Conservation (phyloP, 2,113 vertebrate species). For the Solea senegalensis region DNA sequence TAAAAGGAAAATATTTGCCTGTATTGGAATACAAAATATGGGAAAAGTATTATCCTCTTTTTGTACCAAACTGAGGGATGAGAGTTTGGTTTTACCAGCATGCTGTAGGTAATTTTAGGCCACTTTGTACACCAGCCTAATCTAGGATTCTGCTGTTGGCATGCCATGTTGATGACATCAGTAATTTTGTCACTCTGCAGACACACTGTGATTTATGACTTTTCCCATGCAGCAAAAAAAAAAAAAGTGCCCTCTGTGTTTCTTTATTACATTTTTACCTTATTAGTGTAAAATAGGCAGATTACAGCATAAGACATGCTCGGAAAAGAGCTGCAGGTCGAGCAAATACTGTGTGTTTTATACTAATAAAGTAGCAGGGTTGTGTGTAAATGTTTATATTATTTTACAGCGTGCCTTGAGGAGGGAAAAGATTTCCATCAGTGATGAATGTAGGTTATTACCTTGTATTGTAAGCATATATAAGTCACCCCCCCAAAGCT, state of each 20-base stretch:
- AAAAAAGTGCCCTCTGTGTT: slow-evolving; percentile 54
- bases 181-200: slow-evolving; percentile 69
- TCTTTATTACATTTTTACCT: slow-evolving; percentile 70
- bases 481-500: slow-evolving; percentile 44
- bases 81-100: background rate
- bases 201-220: slow-evolving; percentile 69
- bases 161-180: slow-evolving; percentile 67
- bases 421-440: slow-evolving; percentile 67
- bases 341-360: slow-evolving; percentile 56
- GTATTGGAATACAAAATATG: background rate
- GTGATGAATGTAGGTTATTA: slow-evolving; percentile 73
- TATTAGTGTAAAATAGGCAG: slow-evolving; percentile 69
- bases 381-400: slow-evolving; percentile 75
- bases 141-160: slow-evolving; percentile 57
- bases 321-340: slow-evolving; percentile 65
- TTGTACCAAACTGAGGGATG: background rate
- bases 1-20: too few relatives aligned
- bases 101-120: slow-evolving; percentile 24
- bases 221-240: slow-evolving; percentile 58
- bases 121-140: slow-evolving; percentile 25
- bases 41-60: slow-evolving; percentile 2
- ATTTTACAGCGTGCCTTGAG: slow-evolving; percentile 70
- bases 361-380: slow-evolving; percentile 71
- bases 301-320: slow-evolving; percentile 71
- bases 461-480: slow-evolving; percentile 56